Evolutionary conservation across 2,113 vertebrate genomes (phyloP).

Genomic region (Poecile atricapillus): DNA sequence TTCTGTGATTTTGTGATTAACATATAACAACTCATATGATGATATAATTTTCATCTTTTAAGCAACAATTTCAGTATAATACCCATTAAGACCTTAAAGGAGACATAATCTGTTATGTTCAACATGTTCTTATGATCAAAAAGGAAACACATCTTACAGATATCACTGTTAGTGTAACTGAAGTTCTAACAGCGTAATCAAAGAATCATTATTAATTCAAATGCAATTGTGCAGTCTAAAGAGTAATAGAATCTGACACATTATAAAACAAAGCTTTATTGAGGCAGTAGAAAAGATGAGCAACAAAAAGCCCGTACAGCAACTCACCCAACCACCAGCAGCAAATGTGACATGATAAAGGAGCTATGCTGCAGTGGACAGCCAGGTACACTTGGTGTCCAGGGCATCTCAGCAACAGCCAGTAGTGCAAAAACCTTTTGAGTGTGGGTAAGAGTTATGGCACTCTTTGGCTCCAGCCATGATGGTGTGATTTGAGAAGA

Average conservation of each 20-base stretch:
- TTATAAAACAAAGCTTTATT: not conserved
- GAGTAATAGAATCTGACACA: not conserved
- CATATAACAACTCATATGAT: not conserved
- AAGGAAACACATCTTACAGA: not conserved
- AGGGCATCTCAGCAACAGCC: not conserved
- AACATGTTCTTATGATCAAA: not conserved
- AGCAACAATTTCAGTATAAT: not conserved
- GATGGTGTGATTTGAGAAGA: not conserved
- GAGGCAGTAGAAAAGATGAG: not conserved
- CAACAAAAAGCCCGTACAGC: fast-evolving
- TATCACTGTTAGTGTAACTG: not conserved
- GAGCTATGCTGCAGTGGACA: fast-evolving
- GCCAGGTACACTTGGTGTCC: not conserved
- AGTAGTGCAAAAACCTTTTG: fast-evolving
- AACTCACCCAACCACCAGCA: not conserved
- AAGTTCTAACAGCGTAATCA: not conserved
- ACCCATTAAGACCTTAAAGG: not conserved
- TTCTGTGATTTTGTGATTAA: not conserved
- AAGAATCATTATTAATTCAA: not conserved
- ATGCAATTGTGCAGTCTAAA: not conserved
- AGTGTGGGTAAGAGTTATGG: not conserved
- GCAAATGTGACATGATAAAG: not conserved
- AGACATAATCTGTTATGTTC: not conserved
- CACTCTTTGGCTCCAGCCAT: not conserved
- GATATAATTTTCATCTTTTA: not conserved